These are phyloP conservation scores for Leptopilina myrica DNA, from an alignment of 2,888 invertebrate species.

Conservation along the genomic window DNA sequence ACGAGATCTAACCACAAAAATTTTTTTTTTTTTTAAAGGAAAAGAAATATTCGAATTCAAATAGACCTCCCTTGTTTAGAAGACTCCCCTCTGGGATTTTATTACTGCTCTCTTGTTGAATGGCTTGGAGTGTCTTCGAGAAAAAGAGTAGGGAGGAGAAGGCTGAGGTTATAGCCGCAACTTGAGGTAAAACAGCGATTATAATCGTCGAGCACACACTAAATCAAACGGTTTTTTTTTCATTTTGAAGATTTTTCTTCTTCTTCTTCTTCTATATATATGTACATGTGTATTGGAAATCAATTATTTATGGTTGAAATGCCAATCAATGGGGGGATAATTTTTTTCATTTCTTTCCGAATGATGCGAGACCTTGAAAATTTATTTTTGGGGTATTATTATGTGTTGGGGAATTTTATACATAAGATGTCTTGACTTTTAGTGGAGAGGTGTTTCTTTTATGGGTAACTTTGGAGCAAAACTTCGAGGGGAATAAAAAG, in stretches of 20 bases:
- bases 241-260: background rate
- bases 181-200: conserved; percentile 9
- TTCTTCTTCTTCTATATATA: too few species aligned
- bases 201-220: conserved; percentile 12
- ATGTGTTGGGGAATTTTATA: too few species aligned
- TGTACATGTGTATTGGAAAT: background rate
- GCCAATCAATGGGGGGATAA: background rate
- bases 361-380: too few species aligned
- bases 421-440: too few species aligned
- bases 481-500: too few species aligned
- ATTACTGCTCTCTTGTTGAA: conserved; percentile 6
- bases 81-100: conserved; percentile 33
- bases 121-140: background rate
- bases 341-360: too few species aligned
- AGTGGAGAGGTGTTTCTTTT: too few species aligned
- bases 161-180: background rate
- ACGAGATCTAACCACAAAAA: background rate
- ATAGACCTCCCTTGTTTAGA: conserved; percentile 4
- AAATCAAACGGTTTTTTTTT: conserved; percentile 14
- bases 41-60: conserved; percentile 3
- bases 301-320: conserved; percentile 7
- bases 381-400: too few species aligned
- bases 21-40: background rate
- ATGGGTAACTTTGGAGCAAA: too few species aligned
- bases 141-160: too few species aligned